These are phyloP conservation scores for Eilema caniola DNA, from an alignment of 2,888 invertebrate species.

Conservation along the genomic window DNA sequence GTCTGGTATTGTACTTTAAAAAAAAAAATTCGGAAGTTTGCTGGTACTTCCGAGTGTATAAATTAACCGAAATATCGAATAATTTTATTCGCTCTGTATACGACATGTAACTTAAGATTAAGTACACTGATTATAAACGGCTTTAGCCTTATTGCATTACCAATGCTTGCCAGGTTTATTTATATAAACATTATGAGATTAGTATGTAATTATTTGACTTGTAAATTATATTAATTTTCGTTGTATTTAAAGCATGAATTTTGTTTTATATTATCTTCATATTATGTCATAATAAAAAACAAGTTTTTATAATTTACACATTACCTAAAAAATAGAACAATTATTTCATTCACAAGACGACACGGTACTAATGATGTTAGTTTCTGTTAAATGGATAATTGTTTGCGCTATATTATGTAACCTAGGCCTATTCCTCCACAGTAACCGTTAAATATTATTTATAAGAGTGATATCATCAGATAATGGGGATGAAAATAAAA, in stretches of 20 bases:
- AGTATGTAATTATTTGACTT: background rate
- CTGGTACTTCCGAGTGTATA: background rate
- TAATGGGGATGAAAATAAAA: too few relatives aligned
- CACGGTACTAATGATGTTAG: background rate
- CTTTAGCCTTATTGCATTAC: background rate
- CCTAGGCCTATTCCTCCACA: background rate
- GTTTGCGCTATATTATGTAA: background rate
- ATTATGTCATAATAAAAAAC: slow-evolving; percentile 8
- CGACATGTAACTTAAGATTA: background rate
- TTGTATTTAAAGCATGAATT: background rate
- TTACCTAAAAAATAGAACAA: background rate
- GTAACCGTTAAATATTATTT: background rate
- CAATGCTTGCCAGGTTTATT: background rate
- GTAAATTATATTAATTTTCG: background rate
- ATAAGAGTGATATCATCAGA: background rate
- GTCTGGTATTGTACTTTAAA: too few relatives aligned
- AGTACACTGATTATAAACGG: background rate
- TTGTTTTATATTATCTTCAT: background rate
- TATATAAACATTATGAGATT: background rate
- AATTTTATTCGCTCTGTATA: background rate
- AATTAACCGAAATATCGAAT: background rate
- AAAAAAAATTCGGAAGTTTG: too few relatives aligned
- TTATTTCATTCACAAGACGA: slow-evolving; percentile 2
- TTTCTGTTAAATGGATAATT: background rate
- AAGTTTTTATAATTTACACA: background rate